Base-by-base conservation (phyloP, 2,113 vertebrate genomes). In the Salvelinus namaycush region DNA sequence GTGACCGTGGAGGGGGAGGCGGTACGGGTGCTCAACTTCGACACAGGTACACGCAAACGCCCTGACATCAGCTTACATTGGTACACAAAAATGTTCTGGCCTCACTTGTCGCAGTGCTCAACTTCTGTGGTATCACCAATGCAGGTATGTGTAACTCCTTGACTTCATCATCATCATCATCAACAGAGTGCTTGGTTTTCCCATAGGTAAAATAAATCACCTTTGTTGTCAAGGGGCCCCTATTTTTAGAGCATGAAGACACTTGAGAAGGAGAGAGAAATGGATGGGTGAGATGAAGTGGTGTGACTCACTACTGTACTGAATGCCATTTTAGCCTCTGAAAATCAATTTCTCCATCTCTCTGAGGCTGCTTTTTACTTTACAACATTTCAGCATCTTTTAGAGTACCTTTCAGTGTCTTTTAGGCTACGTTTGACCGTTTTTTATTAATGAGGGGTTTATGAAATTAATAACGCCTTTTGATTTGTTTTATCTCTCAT, bases 1-100 rank as follows among this genome's bases (percentile, higher is more conserved):
- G 93, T 95, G 74, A 94, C 89, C 0, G 87, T 93, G 76, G 95
- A 95, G 81, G 93, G 91, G 4, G 93, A 94, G 79, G 93, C 92
- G 0, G 91, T 93, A 0, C 87, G 87, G 1, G 88, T 92, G 49
- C 88, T 94, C 34, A 94, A 92, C 89, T 95, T 95, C 51, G 91
- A 95, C 83, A 94, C 92, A 34, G 93, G 91, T 34, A 3, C 62
- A 29, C 2, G 6, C 29, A 29, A 64, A 76, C 0, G 11, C 16
- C 16, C 13, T 18, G 12, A n/a, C 29, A 18, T 26, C 24, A 34
- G 3, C 26, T 26, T 13, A 24, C 7, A 66, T 7, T 26, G 64
- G 11, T 66, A 24, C 22, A 66, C n/a, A 11, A 66, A 66, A 8
- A 13, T 16, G 9, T 66, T 66, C 22, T 12, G n/a, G 27, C 22